Percentiles rank a stretch among this genome's conserved stretches.
Conservation (phyloP, 2,797 vertebrate genomes). For the Lindbergichthys nudifrons region DNA sequence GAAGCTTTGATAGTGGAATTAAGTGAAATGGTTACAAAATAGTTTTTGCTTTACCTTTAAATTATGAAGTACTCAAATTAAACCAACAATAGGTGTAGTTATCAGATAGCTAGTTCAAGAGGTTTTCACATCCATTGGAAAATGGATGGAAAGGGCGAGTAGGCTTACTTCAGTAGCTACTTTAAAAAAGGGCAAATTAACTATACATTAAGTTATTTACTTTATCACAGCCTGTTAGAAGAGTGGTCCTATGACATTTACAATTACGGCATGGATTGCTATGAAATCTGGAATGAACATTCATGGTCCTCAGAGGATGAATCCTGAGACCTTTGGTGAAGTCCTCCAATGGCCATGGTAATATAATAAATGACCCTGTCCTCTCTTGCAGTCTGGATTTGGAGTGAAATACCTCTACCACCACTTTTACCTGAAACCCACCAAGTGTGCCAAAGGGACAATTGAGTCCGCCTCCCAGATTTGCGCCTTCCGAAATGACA, state of each 20-base stretch:
- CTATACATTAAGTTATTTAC: no score
- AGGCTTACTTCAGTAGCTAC: no score
- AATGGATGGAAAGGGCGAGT: no score
- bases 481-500: conserved; percentile 80
- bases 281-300: not conserved
- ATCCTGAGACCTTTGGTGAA: not conserved
- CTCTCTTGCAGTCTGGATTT: conserved; percentile 73
- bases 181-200: no score
- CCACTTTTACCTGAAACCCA: conserved; percentile 80
- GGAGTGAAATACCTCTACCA: conserved; percentile 69
- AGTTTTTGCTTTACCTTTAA: not conserved
- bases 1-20: not conserved
- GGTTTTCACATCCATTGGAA: no score
- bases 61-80: not conserved
- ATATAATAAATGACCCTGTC: not conserved
- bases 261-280: not conserved
- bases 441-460: conserved; percentile 73
- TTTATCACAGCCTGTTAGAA: no score
- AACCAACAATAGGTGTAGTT: no score
- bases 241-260: not conserved
- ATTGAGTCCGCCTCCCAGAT: not conserved
- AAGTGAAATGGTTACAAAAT: not conserved
- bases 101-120: no score
- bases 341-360: not conserved
- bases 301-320: not conserved